These are phyloP conservation scores for human (Homo sapiens) DNA, from an alignment of 2,113 vertebrate genomes.

Conservation along the genomic window GRCh38 chr17:70675001-70675500, in stretches of 20 bases:
- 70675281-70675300: neutral
- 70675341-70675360: neutral
- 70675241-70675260: neutral
- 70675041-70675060: fast-evolving
- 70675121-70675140: neutral
- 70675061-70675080: too few species aligned
- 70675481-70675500: neutral
- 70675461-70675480: neutral
- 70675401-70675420: neutral
- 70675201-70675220: neutral
- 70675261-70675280: neutral
- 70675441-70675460: conserved; percentile 33
- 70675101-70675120: neutral
- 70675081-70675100: fast-evolving
- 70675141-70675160: neutral
- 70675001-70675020: neutral
- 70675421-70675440: neutral
- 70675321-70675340: neutral
- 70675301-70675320: neutral
- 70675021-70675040: neutral
- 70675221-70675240: neutral
- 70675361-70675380: neutral
- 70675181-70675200: neutral
- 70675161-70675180: neutral
- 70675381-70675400: neutral